A percentile compares a stretch with the other conserved stretches of the same genome.
Conservation (phyloP, 2,113 vertebrate species). For the Eurypyga helias region DNA sequence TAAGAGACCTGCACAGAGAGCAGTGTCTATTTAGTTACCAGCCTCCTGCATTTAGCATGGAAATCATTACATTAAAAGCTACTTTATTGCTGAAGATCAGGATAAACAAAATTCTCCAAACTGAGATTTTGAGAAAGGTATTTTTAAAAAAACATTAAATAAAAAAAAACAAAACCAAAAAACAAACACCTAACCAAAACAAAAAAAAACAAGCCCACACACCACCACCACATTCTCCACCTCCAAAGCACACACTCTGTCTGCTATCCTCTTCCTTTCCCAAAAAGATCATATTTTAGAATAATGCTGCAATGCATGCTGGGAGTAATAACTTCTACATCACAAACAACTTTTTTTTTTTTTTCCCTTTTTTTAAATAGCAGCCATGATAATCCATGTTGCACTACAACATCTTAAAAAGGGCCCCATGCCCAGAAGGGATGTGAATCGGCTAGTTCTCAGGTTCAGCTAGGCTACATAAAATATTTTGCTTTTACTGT, state of each 20-base stretch:
- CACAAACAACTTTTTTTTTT: no score
- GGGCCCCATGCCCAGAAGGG: neutral
- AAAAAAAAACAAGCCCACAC: no score
- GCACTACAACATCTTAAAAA: neutral
- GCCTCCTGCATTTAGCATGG: neutral
- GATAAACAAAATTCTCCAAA: neutral
- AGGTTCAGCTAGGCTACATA: neutral
- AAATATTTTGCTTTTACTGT: neutral
- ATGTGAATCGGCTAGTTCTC: neutral
- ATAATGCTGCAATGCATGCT: neutral
- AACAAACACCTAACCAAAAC: neutral
- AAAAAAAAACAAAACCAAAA: neutral
- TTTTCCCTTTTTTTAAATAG: neutral
- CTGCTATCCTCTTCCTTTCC: neutral
- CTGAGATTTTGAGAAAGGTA: neutral
- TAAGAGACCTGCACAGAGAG: neutral
- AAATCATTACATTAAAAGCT: neutral
- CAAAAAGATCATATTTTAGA: neutral
- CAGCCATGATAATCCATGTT: neutral
- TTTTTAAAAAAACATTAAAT: neutral
- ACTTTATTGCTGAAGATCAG: neutral
- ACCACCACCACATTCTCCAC: neutral
- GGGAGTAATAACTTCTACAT: neutral
- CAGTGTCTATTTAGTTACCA: neutral
- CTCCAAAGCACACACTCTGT: neutral